Percentiles rank a stretch among this genome's conserved stretches.
Evolutionary conservation across 2,888 invertebrate genomes (phyloP).

Genomic region (Bombylius major): DNA sequence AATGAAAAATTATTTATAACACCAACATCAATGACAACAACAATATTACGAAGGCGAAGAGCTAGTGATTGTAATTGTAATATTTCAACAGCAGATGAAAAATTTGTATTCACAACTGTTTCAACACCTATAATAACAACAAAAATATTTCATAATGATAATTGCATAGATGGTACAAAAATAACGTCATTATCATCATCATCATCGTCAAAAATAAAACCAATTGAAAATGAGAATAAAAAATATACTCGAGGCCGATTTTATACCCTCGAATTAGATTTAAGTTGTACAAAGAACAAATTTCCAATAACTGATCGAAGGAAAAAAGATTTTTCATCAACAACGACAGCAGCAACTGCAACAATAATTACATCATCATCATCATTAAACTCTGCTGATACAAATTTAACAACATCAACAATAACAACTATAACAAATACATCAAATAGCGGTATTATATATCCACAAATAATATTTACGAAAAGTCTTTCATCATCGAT

Average conservation of each 20-base stretch:
- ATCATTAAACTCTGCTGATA: conserved; percentile 6
- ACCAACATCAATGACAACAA: background rate
- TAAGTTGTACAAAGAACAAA: conserved; percentile 46
- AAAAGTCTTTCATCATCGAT: conserved; percentile 31
- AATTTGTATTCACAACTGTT: conserved; percentile 5
- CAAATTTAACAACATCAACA: background rate
- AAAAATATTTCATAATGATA: conserved; percentile 8
- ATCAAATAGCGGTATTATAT: conserved; percentile 3
- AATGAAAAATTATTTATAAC: background rate
- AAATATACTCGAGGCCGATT: conserved; percentile 31
- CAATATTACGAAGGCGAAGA: background rate
- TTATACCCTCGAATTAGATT: conserved; percentile 37
- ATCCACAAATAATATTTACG: conserved; percentile 20
- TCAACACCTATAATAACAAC: conserved; percentile 9
- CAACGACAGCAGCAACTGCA: conserved; percentile 9
- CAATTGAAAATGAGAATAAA: conserved; percentile 27
- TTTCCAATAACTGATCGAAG: conserved; percentile 41
- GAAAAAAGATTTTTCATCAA: conserved; percentile 15
- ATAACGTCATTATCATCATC: background rate
- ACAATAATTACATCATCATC: conserved; percentile 1
- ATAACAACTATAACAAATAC: conserved; percentile 4
- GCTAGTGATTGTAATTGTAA: no score
- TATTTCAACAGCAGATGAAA: conserved; percentile 1
- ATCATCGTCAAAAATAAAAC: conserved; percentile 4
- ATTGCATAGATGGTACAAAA: conserved; percentile 6